These are phyloP conservation scores for Thryonomys swinderianus DNA, from an alignment of 2,113 vertebrate genomes.

Conservation along the genomic window DNA sequence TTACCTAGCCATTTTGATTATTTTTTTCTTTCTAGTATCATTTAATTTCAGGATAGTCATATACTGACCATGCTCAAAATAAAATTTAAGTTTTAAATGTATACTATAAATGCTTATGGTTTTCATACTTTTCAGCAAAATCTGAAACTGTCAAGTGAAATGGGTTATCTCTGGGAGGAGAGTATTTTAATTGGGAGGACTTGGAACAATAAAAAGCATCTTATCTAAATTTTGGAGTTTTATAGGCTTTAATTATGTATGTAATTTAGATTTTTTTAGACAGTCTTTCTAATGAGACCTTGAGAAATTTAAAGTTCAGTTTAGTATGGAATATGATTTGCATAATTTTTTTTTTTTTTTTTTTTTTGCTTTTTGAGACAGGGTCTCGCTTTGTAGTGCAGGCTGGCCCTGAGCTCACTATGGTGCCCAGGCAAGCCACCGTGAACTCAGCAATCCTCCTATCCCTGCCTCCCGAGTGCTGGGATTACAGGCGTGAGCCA, in stretches of 20 bases:
- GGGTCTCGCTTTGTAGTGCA: too few species aligned
- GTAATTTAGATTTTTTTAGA: slow-evolving; percentile 40
- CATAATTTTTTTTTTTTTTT: too few species aligned
- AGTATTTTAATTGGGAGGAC: not conserved
- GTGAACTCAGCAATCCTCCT: too few species aligned
- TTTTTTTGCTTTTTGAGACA: too few species aligned
- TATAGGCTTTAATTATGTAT: slow-evolving; percentile 30
- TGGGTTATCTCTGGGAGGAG: not conserved
- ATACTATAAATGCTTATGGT: not conserved
- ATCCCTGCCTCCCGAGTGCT: too few species aligned
- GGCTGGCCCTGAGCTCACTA: too few species aligned
- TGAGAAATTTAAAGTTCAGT: not conserved
- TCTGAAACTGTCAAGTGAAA: slow-evolving; percentile 25
- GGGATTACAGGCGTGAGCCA: too few species aligned
- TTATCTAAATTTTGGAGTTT: not conserved
- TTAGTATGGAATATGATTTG: slow-evolving; percentile 12
- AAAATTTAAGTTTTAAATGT: slow-evolving; percentile 1
- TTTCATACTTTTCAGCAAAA: slow-evolving; percentile 29
- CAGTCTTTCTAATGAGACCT: slow-evolving; percentile 2
- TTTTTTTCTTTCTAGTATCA: slow-evolving; percentile 31
- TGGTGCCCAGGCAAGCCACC: too few species aligned
- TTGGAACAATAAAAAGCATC: not conserved
- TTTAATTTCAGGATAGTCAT: not conserved
- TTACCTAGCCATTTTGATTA: not conserved
- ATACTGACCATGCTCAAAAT: not conserved